Percentiles rank a stretch among this genome's conserved stretches.
Conservation (phyloP, 2,888 invertebrate genomes). For the Trissoscelio sp. region DNA sequence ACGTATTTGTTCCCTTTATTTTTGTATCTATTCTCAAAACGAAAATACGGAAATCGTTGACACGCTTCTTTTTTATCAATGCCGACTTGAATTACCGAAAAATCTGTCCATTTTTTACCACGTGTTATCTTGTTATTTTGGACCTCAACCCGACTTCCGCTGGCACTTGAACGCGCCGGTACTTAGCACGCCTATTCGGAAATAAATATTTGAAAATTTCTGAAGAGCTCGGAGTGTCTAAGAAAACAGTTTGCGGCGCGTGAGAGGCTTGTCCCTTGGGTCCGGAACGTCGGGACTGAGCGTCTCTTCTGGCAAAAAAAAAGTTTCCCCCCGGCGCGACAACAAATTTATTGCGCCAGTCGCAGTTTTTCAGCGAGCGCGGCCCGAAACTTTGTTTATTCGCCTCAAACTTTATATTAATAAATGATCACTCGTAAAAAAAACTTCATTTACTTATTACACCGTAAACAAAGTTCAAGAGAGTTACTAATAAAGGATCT, state of each 20-base stretch:
- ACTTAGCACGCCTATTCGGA: slow-evolving; percentile 71
- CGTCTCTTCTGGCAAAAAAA: slow-evolving; percentile 62
- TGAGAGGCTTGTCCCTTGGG: slow-evolving; percentile 67
- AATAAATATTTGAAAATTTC: slow-evolving; percentile 83
- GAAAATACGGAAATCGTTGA: too few relatives aligned
- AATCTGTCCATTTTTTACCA: slow-evolving; percentile 10
- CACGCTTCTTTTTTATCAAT: too few relatives aligned
- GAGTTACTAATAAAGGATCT: slow-evolving; percentile 31
- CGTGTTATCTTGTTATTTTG: slow-evolving; percentile 30
- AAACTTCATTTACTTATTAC: slow-evolving; percentile 51
- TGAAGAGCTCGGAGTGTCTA: slow-evolving; percentile 80
- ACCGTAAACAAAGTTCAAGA: slow-evolving; percentile 52
- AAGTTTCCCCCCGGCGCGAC: slow-evolving; percentile 46
- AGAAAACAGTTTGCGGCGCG: slow-evolving; percentile 80
- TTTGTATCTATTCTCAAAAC: too few relatives aligned
- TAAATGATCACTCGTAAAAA: slow-evolving; percentile 48
- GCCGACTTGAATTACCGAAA: too few relatives aligned
- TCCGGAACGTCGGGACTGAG: slow-evolving; percentile 62
- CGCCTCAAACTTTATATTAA: slow-evolving; percentile 33
- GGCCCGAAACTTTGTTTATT: slow-evolving; percentile 45
- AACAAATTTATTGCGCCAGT: slow-evolving; percentile 60
- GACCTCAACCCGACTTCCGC: slow-evolving; percentile 15
- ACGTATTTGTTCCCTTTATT: too few relatives aligned
- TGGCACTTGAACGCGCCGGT: slow-evolving; percentile 20
- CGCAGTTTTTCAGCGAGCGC: slow-evolving; percentile 28